Evolutionary conservation across 2,113 vertebrate genomes (phyloP).

Genomic region (Malaclemys terrapin): DNA sequence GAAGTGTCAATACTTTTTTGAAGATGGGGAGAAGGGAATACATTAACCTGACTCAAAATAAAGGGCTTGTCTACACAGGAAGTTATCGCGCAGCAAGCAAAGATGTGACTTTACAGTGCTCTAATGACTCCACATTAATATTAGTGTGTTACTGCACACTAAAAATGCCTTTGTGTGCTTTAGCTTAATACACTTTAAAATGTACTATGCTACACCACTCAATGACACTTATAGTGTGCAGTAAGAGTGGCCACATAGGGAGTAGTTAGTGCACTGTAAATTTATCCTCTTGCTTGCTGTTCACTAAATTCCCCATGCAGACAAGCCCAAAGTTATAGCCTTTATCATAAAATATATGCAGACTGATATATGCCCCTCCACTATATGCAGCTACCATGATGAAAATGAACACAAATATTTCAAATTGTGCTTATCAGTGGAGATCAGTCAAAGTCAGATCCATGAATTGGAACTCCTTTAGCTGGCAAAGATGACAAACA

Average conservation of each 20-base stretch:
- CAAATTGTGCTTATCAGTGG: not conserved
- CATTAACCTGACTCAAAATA: not conserved
- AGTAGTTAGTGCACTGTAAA: not conserved
- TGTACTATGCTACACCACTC: not conserved
- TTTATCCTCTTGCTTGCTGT: not conserved
- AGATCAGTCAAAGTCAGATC: not conserved
- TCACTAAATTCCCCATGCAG: not conserved
- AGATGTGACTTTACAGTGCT: not conserved
- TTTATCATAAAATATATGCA: not conserved
- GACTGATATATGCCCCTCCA: not conserved
- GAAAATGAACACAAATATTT: not conserved
- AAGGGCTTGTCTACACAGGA: not conserved
- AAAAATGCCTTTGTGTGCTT: not conserved
- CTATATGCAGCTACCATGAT: not conserved
- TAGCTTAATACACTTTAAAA: not conserved
- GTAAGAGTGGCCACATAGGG: not conserved
- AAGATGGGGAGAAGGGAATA: not conserved
- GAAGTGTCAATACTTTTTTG: not conserved
- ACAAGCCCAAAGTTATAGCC: not conserved
- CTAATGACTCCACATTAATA: not conserved
- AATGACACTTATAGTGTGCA: not conserved
- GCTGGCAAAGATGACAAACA: not conserved
- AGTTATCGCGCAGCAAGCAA: not conserved
- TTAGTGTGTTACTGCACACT: not conserved
- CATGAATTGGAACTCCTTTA: not conserved